A percentile compares a stretch with the other conserved stretches of the same genome.
Evolutionary conservation across 1,140 invertebrate species (phyloP).

Genomic region (Hirudo medicinalis): DNA sequence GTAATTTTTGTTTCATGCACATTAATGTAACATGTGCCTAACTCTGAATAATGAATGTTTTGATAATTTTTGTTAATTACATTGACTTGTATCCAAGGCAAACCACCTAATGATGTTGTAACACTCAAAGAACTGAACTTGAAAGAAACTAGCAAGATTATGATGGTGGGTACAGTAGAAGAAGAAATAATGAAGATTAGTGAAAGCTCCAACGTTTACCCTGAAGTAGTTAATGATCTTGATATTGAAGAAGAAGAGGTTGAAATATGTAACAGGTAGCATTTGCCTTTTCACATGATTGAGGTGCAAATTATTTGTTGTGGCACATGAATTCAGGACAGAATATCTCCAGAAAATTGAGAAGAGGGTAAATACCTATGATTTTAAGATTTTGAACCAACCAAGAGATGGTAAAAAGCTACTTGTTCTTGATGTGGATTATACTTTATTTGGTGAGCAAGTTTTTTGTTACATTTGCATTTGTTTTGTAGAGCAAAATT

Average conservation of each 20-base stretch:
- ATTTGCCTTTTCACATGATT: too few species aligned
- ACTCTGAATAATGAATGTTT: neutral
- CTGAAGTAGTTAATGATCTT: constrained; percentile 55
- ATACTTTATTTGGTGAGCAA: constrained; percentile 64
- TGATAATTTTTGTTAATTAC: constrained; percentile 8
- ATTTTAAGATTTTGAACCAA: constrained; percentile 66
- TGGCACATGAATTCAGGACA: constrained; percentile 40
- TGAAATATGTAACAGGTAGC: constrained; percentile 58
- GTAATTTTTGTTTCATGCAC: constrained; percentile 40
- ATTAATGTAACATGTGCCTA: neutral
- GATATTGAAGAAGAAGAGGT: constrained; percentile 59
- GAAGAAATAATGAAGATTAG: constrained; percentile 65
- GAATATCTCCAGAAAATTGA: constrained; percentile 53
- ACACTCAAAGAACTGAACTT: constrained; percentile 56
- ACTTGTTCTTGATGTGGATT: constrained; percentile 89
- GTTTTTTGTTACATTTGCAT: too few species aligned
- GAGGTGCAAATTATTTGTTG: neutral
- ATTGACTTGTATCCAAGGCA: constrained; percentile 7
- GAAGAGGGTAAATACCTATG: constrained; percentile 68
- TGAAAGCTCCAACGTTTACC: constrained; percentile 58
- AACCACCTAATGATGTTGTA: constrained; percentile 48
- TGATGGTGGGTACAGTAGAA: constrained; percentile 92
- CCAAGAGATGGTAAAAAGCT: constrained; percentile 71
- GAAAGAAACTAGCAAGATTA: constrained; percentile 78
- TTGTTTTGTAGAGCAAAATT: too few species aligned